Evolutionary conservation across 2,888 invertebrate species (phyloP).

Genomic region (Acronicta aceris): DNA sequence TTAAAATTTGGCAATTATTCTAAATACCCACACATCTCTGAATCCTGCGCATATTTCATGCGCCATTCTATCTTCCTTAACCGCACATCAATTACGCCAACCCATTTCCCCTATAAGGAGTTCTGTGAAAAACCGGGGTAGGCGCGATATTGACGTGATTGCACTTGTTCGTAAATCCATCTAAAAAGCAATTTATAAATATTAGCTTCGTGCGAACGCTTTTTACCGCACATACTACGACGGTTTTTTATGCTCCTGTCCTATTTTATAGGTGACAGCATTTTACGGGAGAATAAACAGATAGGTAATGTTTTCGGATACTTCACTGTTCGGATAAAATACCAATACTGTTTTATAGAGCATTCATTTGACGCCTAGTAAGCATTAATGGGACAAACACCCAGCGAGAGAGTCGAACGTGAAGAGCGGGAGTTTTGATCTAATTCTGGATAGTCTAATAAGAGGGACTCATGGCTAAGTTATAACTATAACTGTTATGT

Average conservation of each 20-base stretch:
- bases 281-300: slow-evolving; percentile 22
- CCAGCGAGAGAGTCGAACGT: not conserved
- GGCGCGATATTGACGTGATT: slow-evolving; percentile 26
- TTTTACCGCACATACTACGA: slow-evolving; percentile 5
- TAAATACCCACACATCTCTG: not conserved
- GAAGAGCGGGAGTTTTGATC: too few species aligned
- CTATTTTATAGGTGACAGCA: slow-evolving; percentile 31
- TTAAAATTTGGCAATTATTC: too few species aligned
- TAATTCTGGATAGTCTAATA: too few species aligned
- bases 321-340: slow-evolving; percentile 4
- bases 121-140: slow-evolving; percentile 14
- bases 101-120: slow-evolving; percentile 9
- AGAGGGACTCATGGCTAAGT: too few species aligned
- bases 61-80: slow-evolving; percentile 1
- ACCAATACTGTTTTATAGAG: not conserved
- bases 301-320: slow-evolving; percentile 8
- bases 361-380: not conserved
- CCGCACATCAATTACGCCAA: slow-evolving; percentile 11
- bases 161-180: slow-evolving; percentile 45
- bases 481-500: too few species aligned
- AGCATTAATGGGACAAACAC: not conserved
- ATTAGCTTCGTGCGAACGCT: slow-evolving; percentile 37
- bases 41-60: not conserved
- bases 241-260: slow-evolving; percentile 15
- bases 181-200: slow-evolving; percentile 49